phyloP scores from a whole-genome alignment of 1,140 invertebrate genomes.

The Kradibia gibbosae region DNA sequence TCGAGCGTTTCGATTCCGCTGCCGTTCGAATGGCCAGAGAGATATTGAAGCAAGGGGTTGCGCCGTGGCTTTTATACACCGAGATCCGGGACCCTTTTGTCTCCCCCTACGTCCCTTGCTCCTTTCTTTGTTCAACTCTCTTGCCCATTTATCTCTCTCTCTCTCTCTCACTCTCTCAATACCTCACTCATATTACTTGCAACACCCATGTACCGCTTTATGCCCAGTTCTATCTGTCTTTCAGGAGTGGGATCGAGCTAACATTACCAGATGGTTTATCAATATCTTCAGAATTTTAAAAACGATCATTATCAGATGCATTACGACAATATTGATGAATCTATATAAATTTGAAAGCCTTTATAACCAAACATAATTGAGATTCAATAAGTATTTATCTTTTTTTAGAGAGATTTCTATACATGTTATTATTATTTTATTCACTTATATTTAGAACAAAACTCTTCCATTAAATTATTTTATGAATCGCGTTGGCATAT shows the following conservation, averaged over 20 bases:
- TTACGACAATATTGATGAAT: not conserved
- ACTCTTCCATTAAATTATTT: no score
- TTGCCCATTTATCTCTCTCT: not conserved
- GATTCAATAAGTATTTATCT: not conserved
- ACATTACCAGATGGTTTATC: constrained; percentile 24
- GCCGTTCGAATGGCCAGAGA: constrained; percentile 20
- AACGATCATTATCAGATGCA: not conserved
- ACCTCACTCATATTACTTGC: not conserved
- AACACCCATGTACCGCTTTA: not conserved
- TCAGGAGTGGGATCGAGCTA: no score
- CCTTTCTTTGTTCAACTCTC: constrained; percentile 1
- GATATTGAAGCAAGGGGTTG: constrained; percentile 28
- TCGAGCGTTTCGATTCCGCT: constrained; percentile 53
- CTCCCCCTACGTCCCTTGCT: not conserved
- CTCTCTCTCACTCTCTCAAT: not conserved
- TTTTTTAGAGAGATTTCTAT: not conserved
- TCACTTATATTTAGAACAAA: no score
- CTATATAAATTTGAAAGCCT: not conserved
- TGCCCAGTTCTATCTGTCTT: not conserved
- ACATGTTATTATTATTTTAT: not conserved
- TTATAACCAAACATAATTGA: not conserved
- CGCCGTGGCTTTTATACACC: constrained; percentile 36
- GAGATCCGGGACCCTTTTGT: constrained; percentile 9
- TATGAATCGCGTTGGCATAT: no score
- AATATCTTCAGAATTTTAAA: constrained; percentile 25